Evolutionary conservation across 2,888 invertebrate genomes (phyloP).

Genomic region (Netelia inedita): DNA sequence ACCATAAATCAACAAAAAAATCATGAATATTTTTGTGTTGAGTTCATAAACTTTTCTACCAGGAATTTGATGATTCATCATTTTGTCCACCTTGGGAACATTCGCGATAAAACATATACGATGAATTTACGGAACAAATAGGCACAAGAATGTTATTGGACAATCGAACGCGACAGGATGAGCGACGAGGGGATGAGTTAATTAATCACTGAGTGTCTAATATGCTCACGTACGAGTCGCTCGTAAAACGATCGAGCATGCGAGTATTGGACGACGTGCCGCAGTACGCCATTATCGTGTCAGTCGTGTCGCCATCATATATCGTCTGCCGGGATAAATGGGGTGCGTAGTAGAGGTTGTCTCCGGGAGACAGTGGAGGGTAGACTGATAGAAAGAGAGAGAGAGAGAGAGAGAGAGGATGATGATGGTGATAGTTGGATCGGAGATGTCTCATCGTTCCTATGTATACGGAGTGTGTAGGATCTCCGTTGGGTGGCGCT

Average conservation of each 20-base stretch:
- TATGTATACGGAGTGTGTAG: conserved; percentile 48
- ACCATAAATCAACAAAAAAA: conserved; percentile 14
- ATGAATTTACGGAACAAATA: conserved; percentile 6
- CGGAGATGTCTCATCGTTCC: conserved; percentile 56
- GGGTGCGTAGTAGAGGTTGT: conserved; percentile 76
- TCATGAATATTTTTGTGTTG: neutral
- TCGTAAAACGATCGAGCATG: conserved; percentile 71
- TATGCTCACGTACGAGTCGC: conserved; percentile 58
- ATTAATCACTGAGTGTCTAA: conserved; percentile 72
- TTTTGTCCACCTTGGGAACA: neutral
- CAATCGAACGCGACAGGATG: conserved; percentile 24
- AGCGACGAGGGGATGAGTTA: conserved; percentile 37
- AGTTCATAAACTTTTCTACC: neutral
- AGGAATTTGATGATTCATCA: too few species aligned
- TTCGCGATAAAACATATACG: neutral
- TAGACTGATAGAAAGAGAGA: conserved; percentile 35
- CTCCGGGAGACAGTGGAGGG: conserved; percentile 35
- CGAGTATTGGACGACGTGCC: conserved; percentile 17
- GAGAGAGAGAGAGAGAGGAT: conserved; percentile 24
- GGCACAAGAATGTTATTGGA: neutral
- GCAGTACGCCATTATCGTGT: conserved; percentile 54
- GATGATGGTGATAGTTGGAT: conserved; percentile 48
- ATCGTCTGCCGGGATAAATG: conserved; percentile 74
- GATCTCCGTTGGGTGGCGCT: conserved; percentile 75
- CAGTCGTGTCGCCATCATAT: too few species aligned